Conservation (phyloP, 1,140 invertebrate genomes). For the Apis florea region DNA sequence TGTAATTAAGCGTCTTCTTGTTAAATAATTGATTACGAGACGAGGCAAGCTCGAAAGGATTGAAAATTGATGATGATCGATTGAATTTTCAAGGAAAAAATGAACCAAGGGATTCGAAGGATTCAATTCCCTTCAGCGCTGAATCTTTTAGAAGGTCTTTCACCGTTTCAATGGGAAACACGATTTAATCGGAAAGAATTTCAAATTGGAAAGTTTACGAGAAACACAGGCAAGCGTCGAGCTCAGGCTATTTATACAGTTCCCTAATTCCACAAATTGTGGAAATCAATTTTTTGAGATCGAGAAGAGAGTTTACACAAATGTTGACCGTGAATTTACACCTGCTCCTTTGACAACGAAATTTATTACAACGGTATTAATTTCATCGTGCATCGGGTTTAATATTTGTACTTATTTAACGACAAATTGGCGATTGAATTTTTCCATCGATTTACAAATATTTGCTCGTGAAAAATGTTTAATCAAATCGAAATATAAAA, state of each 20-base stretch:
- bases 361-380: background rate
- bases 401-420: background rate
- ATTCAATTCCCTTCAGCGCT: background rate
- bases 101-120: background rate
- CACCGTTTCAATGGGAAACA: background rate
- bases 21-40: background rate
- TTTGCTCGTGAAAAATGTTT: background rate
- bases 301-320: too few species aligned
- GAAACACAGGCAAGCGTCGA: background rate
- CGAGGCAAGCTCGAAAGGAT: background rate
- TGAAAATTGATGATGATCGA: background rate
- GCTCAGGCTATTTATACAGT: background rate
- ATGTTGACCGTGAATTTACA: background rate
- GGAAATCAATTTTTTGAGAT: background rate
- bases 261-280: background rate
- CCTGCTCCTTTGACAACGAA: too few species aligned
- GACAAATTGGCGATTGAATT: background rate
- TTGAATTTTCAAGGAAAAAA: background rate
- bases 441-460: background rate
- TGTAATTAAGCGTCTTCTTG: slow-evolving; percentile 10
- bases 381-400: background rate
- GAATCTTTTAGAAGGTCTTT: slow-evolving; percentile 10
- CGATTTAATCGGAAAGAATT: background rate
- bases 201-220: background rate
- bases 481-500: background rate